A percentile compares a stretch with the other conserved stretches of the same genome.
phyloP scores from a whole-genome alignment of 2,797 vertebrate genomes.

The Mareca penelope region DNA sequence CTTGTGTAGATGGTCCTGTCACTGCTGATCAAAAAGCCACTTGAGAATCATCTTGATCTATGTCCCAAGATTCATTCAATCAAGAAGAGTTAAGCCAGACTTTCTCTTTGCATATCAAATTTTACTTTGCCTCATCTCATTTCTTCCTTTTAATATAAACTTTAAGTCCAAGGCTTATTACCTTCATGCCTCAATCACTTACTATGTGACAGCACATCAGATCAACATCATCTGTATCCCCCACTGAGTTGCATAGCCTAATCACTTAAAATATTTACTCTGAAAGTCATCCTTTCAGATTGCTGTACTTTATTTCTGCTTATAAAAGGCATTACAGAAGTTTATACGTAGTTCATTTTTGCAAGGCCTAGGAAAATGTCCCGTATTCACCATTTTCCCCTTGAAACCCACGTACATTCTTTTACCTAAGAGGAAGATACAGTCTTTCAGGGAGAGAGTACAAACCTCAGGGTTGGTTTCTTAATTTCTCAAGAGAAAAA shows the following conservation, averaged over 20 bases:
- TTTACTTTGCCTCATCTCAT: constrained; percentile 18
- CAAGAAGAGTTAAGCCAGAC: constrained; percentile 23
- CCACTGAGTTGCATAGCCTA: neutral
- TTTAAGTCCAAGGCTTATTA: constrained; percentile 14
- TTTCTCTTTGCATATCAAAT: neutral
- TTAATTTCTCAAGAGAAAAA: neutral
- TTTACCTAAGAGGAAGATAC: neutral
- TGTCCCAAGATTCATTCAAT: constrained; percentile 25
- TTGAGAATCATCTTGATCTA: neutral
- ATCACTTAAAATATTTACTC: neutral
- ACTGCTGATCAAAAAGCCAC: constrained; percentile 19
- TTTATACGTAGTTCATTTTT: neutral
- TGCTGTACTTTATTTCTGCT: constrained; percentile 10
- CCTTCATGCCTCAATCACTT: constrained; percentile 5
- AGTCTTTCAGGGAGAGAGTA: neutral
- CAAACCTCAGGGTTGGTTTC: neutral
- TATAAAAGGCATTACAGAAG: neutral
- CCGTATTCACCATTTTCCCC: neutral
- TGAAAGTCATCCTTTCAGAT: neutral
- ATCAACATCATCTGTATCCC: neutral
- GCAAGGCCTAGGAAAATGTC: neutral
- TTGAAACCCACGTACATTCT: neutral
- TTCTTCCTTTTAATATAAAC: constrained; percentile 10
- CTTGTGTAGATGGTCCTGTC: neutral
- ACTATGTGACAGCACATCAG: neutral